Evolutionary conservation across 2,113 vertebrate genomes (phyloP).

Genomic region (Mus musculus): GRCm39 chr17:25100501-25101000

Average conservation of each 20-base stretch:
- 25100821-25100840: background rate
- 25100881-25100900: background rate
- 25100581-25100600: conserved; percentile 90
- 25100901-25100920: background rate
- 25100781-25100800: background rate
- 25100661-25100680: conserved; percentile 86
- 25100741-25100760: background rate
- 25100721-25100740: conserved; percentile 1
- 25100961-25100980: conserved; percentile 60
- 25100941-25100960: background rate
- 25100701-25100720: conserved; percentile 90
- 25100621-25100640: conserved; percentile 92
- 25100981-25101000: background rate
- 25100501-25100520: conserved; percentile 95
- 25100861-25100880: background rate
- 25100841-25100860: background rate
- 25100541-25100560: conserved; percentile 90
- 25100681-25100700: conserved; percentile 91
- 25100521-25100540: conserved; percentile 92
- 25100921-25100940: background rate
- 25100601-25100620: conserved; percentile 91
- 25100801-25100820: background rate
- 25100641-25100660: conserved; percentile 94
- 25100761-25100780: background rate
- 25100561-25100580: conserved; percentile 87